Evolutionary conservation across 1,140 invertebrate species (phyloP).

Genomic region (Vanessa atalanta): DNA sequence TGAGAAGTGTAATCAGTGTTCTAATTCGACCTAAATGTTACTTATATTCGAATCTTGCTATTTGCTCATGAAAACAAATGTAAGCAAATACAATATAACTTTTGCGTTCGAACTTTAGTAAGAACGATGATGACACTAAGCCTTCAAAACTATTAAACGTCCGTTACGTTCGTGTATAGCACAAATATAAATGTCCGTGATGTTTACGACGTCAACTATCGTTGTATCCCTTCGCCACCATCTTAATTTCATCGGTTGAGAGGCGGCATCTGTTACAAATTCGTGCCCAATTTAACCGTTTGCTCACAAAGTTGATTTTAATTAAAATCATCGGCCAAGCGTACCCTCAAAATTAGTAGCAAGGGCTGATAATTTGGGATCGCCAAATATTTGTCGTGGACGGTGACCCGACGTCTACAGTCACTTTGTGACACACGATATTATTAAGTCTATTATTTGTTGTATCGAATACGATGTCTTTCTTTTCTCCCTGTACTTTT

Average conservation of each 20-base stretch:
- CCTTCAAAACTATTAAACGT: too few relatives aligned
- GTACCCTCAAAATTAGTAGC: slow-evolving; percentile 24
- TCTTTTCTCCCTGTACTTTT: too few relatives aligned
- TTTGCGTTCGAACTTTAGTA: too few relatives aligned
- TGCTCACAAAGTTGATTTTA: slow-evolving; percentile 31
- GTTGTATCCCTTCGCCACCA: neutral
- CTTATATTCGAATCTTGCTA: too few relatives aligned
- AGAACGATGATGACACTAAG: too few relatives aligned
- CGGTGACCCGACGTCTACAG: neutral
- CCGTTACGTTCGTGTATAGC: neutral
- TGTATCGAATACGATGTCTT: neutral
- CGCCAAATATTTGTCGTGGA: slow-evolving; percentile 16
- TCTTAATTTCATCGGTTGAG: slow-evolving; percentile 26
- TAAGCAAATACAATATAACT: too few relatives aligned
- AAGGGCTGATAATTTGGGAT: slow-evolving; percentile 18
- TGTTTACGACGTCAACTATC: slow-evolving; percentile 1
- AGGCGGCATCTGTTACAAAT: slow-evolving; percentile 28
- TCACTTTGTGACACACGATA: slow-evolving; percentile 11
- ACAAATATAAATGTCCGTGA: neutral
- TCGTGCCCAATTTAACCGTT: slow-evolving; percentile 27
- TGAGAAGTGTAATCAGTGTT: too few relatives aligned
- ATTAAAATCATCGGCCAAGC: slow-evolving; percentile 35
- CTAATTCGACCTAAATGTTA: too few relatives aligned
- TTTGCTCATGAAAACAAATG: too few relatives aligned
- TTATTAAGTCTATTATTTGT: slow-evolving; percentile 10